A percentile compares a stretch with the other conserved stretches of the same genome.
Conservation (phyloP, 2,113 vertebrate species). For the Porphyrio hochstetteri region DNA sequence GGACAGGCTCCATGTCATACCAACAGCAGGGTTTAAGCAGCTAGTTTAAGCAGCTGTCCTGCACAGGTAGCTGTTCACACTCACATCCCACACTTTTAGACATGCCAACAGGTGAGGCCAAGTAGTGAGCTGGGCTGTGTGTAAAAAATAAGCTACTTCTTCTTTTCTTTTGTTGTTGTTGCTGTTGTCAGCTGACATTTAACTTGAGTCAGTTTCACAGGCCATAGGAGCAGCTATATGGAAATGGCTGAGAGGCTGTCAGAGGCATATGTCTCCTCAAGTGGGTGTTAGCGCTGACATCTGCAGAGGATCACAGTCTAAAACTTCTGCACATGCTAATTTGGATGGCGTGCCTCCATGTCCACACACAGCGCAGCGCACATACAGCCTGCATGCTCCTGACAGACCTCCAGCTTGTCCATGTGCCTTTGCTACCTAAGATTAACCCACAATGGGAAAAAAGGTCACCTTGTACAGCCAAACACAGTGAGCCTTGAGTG, state of each 20-base stretch:
- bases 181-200: neutral
- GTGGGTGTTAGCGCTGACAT: neutral
- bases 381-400: fast-evolving
- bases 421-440: neutral
- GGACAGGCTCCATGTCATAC: neutral
- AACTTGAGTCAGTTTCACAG: neutral
- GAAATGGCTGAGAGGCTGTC: neutral
- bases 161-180: no score
- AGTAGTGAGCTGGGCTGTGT: neutral
- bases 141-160: neutral
- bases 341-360: fast-evolving
- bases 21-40: neutral
- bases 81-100: neutral
- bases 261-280: neutral
- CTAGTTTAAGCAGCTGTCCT: neutral
- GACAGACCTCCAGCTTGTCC: neutral
- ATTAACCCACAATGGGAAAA: neutral
- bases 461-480: neutral
- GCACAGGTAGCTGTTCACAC: neutral
- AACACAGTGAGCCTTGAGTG: neutral
- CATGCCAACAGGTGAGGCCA: neutral
- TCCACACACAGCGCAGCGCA: fast-evolving
- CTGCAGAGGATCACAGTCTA: neutral
- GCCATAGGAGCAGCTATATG: neutral
- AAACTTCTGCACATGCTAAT: neutral